These are phyloP conservation scores for Anthopleura xanthogrammica DNA, from an alignment of 92 coral and sea anemone genomes.

Conservation along the genomic window DNA sequence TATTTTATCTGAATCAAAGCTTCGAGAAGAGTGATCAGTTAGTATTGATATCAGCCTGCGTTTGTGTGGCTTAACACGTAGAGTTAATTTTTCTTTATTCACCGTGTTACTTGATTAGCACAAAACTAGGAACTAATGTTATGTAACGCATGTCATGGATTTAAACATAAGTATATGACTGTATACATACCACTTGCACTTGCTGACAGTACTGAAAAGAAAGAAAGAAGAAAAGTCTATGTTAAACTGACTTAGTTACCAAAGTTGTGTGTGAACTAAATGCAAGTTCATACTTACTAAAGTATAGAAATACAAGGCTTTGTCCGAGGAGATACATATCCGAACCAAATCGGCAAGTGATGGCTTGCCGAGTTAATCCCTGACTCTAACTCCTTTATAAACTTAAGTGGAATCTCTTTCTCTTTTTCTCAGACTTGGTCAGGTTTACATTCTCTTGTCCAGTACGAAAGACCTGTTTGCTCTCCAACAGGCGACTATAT, in stretches of 20 bases:
- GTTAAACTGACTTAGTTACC: neutral
- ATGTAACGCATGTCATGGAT: too few relatives aligned
- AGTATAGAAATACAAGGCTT: neutral
- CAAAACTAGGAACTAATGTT: too few relatives aligned
- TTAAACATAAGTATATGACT: neutral
- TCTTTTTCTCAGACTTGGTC: neutral
- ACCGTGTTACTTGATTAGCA: too few relatives aligned
- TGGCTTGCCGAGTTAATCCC: too few relatives aligned
- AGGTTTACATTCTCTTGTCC: too few relatives aligned
- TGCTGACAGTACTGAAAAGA: neutral
- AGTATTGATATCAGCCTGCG: too few relatives aligned
- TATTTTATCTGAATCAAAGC: too few relatives aligned
- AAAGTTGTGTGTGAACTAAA: neutral
- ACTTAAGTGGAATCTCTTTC: neutral
- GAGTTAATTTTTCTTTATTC: too few relatives aligned
- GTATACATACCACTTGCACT: constrained; percentile 4
- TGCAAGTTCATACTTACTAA: neutral
- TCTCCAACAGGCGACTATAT: neutral
- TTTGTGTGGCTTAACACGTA: too few relatives aligned
- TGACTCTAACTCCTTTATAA: neutral
- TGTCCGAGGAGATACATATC: neutral
- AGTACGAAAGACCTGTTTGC: neutral
- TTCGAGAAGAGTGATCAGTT: too few relatives aligned
- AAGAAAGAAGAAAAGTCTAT: neutral
- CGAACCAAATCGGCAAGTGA: neutral